Percentiles rank a stretch among this genome's conserved stretches.
phyloP scores from a whole-genome alignment of 2,888 invertebrate genomes.

The Lasioglossum pauxillum region DNA sequence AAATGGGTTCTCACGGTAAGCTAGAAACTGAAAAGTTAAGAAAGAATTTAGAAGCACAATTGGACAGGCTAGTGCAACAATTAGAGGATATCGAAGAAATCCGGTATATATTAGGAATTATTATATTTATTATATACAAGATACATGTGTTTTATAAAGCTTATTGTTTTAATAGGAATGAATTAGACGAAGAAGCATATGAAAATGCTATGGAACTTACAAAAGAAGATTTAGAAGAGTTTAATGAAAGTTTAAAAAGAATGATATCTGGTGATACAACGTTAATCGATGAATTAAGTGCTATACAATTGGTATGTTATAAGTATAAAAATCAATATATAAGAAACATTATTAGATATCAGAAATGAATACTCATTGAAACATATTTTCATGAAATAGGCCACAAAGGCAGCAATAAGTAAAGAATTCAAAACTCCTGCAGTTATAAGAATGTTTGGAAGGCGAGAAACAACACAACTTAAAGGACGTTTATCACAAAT shows the following conservation, averaged over 20 bases:
- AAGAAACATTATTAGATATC: not conserved
- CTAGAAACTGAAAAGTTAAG: constrained; percentile 88
- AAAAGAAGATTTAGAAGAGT: constrained; percentile 89
- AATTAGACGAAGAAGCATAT: constrained; percentile 88
- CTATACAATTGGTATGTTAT: constrained; percentile 87
- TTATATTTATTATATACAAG: not conserved
- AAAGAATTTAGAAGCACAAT: constrained; percentile 88
- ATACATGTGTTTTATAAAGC: not conserved
- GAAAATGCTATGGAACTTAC: constrained; percentile 89
- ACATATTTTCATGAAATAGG: constrained; percentile 83
- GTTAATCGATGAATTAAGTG: constrained; percentile 88
- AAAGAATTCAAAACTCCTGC: constrained; percentile 91
- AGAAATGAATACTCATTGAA: not conserved
- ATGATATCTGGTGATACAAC: constrained; percentile 89
- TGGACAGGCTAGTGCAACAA: constrained; percentile 89
- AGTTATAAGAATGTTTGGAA: constrained; percentile 90
- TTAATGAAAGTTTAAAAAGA: constrained; percentile 88
- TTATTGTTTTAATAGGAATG: constrained; percentile 84
- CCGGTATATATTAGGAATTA: constrained; percentile 86
- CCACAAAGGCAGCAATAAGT: constrained; percentile 90
- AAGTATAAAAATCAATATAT: not conserved
- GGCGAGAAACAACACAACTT: constrained; percentile 88
- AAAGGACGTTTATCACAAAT: constrained; percentile 87
- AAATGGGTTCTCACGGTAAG: constrained; percentile 86
- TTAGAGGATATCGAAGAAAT: constrained; percentile 89